Conservation (phyloP, 1,140 invertebrate species). For the Drosophila cardini region DNA sequence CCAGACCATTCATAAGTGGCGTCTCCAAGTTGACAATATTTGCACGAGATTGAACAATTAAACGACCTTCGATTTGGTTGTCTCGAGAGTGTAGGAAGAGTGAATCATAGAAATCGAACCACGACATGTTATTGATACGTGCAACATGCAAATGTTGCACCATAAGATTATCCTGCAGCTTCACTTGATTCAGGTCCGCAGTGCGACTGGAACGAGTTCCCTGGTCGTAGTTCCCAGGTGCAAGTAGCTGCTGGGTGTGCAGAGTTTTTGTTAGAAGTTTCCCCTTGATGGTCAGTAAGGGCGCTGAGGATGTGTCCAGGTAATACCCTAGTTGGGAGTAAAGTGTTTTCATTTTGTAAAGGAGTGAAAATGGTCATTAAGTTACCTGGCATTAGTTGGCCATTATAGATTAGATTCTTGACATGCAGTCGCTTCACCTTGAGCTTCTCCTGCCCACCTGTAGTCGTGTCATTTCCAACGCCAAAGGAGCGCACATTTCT, state of each 20-base stretch:
- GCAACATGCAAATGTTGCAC: slow-evolving; percentile 60
- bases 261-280: slow-evolving; percentile 37
- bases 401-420: slow-evolving; percentile 66
- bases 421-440: slow-evolving; percentile 59
- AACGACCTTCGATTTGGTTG: slow-evolving; percentile 48
- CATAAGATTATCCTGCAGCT: slow-evolving; percentile 2
- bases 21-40: slow-evolving; percentile 53
- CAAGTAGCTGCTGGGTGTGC: slow-evolving; percentile 36
- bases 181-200: background rate
- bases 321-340: slow-evolving; percentile 37
- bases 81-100: slow-evolving; percentile 71
- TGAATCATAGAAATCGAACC: slow-evolving; percentile 65
- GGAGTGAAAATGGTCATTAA: too few species aligned
- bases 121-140: slow-evolving; percentile 64
- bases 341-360: too few species aligned
- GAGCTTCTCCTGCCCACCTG: slow-evolving; percentile 29
- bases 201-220: background rate
- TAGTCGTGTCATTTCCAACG: slow-evolving; percentile 29
- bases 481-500: slow-evolving; percentile 56
- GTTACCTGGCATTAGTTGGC: slow-evolving; percentile 64
- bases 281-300: slow-evolving; percentile 51
- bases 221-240: slow-evolving; percentile 19
- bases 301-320: slow-evolving; percentile 25
- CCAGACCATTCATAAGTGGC: slow-evolving; percentile 57
- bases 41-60: slow-evolving; percentile 55